Evolutionary conservation across 2,888 invertebrate genomes (phyloP).

Genomic region (Epistrophe grossulariae): DNA sequence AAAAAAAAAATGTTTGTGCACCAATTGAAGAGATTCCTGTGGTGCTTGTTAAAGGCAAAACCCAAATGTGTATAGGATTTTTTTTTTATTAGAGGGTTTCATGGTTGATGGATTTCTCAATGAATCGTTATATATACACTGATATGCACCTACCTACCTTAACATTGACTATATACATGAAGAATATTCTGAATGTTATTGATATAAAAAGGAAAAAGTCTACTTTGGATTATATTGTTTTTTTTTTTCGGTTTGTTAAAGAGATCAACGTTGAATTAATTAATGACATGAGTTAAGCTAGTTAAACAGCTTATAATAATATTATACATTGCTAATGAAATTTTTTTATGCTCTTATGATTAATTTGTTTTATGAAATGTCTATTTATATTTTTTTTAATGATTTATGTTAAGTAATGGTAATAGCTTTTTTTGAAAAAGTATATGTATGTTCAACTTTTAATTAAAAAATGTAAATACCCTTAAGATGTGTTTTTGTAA

Average conservation of each 20-base stretch:
- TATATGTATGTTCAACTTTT: not conserved
- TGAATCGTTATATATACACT: not conserved
- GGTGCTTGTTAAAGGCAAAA: not conserved
- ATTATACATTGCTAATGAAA: not conserved
- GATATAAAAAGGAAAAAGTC: not conserved
- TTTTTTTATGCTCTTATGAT: not conserved
- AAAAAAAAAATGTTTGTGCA: not conserved
- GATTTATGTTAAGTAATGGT: not conserved
- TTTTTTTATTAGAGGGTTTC: not conserved
- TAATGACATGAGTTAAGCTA: conserved; percentile 9
- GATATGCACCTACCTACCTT: not conserved
- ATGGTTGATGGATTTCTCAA: conserved; percentile 19
- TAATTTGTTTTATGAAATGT: too few species aligned
- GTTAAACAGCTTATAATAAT: not conserved
- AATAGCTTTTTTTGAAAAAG: too few species aligned
- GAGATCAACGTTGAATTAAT: conserved; percentile 16
- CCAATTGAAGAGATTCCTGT: not conserved
- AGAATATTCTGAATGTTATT: not conserved
- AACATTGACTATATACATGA: conserved; percentile 1
- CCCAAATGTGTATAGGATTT: not conserved
- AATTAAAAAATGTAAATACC: not conserved
- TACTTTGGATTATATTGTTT: not conserved
- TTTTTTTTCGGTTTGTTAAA: not conserved
- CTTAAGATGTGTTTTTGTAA: too few species aligned
- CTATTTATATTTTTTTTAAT: conserved; percentile 9